phyloP scores from a whole-genome alignment of 2,888 invertebrate genomes.

The Orchesellides sinensis region DNA sequence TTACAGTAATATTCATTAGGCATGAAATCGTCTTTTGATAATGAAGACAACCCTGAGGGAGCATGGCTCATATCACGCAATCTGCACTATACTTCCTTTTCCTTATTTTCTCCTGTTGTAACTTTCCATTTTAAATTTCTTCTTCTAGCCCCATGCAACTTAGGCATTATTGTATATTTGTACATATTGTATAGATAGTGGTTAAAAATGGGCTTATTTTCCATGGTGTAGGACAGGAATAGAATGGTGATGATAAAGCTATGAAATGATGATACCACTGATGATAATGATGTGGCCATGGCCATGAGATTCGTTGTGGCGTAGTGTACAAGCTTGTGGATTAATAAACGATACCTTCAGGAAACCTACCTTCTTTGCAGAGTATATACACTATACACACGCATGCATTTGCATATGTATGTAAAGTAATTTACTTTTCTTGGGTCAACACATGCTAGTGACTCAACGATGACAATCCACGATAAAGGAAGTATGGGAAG shows the following conservation, averaged over 20 bases:
- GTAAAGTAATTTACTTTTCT: no score
- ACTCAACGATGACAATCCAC: conserved; percentile 11
- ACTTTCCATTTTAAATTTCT: neutral
- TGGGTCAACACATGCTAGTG: conserved; percentile 19
- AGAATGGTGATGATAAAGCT: conserved; percentile 23
- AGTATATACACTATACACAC: neutral
- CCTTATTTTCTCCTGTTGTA: neutral
- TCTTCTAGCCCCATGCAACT: no score
- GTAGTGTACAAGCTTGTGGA: conserved; percentile 1
- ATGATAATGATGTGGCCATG: conserved; percentile 48
- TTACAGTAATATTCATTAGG: conserved; percentile 69
- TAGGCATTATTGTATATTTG: neutral
- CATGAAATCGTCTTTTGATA: conserved; percentile 71
- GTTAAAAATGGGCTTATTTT: no score
- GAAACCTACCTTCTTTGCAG: conserved; percentile 4
- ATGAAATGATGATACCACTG: conserved; percentile 14
- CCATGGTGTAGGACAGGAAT: no score
- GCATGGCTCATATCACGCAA: conserved; percentile 40
- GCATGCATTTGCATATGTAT: no score
- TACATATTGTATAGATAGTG: no score
- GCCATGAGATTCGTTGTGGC: conserved; percentile 16
- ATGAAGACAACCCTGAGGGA: conserved; percentile 68
- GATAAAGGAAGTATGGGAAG: neutral
- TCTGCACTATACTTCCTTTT: neutral
- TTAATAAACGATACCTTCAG: neutral